Base-by-base conservation (phyloP, 2,797 vertebrate genomes). In the Brachymystax lenok region DNA sequence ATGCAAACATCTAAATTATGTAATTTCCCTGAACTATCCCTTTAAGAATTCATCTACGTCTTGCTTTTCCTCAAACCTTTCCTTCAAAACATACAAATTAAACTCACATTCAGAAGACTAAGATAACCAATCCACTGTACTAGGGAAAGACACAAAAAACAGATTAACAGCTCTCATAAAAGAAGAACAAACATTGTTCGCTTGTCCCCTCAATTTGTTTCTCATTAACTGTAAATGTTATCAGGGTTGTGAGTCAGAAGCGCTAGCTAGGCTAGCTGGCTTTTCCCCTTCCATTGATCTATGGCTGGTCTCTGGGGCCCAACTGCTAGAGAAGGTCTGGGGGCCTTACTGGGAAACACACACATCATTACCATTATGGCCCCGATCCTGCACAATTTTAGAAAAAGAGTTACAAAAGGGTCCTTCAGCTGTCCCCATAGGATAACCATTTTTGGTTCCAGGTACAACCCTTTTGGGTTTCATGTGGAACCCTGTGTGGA, bases 311-410 rank as follows among this genome's bases (percentile, higher is more conserved):
- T 79, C 81, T 27, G 24, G 59, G 40, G 12, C 40, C 40, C 40
- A 46, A 46, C 40, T 46, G 40, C 40, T 46, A 46, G 82, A 80
- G 52, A 68, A 54, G 10, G 68, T 66, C 71, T 77, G 77, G 80
- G 82, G 74, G 56, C 50, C 74, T 10, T 1, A 21, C 74, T 78
- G 73, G 82, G 69, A 83, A 86, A 85, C 76, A 80, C 76, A 85
- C 86, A 85, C 82, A 82, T 77, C 73, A 80, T 85, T 78, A 83
- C 21, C 79, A 86, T 73, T 70, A 52, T 64, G 77, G 78, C 10
- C 52, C 69, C 30, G 75, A 82, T 80, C 84, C 82, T 13, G 10
- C 40, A 46, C 40, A 3, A 2, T 46, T 46, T 46, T 46, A 46
- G 40, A 46, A 12, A 46, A 46, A 46, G 0, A 0, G 40, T 46